These are phyloP conservation scores for Athrips mouffetella DNA, from an alignment of 2,888 invertebrate genomes.

Conservation along the genomic window DNA sequence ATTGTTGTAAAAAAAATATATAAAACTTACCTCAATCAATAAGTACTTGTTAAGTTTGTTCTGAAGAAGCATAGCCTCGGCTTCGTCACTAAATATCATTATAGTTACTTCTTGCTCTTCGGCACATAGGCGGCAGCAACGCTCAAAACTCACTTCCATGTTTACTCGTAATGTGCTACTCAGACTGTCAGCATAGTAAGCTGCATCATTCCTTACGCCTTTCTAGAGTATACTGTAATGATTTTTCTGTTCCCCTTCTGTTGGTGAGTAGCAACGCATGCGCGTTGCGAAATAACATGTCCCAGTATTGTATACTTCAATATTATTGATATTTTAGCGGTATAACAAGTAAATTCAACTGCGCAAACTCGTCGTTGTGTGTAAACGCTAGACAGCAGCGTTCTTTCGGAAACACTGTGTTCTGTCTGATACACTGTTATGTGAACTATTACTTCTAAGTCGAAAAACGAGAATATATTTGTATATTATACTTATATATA, in stretches of 20 bases:
- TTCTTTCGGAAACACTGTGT: too few relatives aligned
- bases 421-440: too few relatives aligned
- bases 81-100: conserved; percentile 82
- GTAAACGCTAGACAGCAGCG: too few relatives aligned
- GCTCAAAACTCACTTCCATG: conserved; percentile 51
- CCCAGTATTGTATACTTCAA: conserved; percentile 46
- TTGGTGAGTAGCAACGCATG: conserved; percentile 48
- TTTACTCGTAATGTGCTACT: too few relatives aligned
- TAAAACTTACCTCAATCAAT: conserved; percentile 77
- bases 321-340: conserved; percentile 43
- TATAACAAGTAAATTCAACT: conserved; percentile 23
- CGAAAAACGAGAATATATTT: too few relatives aligned
- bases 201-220: conserved; percentile 24
- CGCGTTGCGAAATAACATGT: conserved; percentile 48
- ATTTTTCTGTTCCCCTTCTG: conserved; percentile 47
- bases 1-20: background rate
- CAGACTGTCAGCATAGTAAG: conserved; percentile 18
- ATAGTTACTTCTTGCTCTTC: conserved; percentile 78
- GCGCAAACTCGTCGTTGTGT: conserved; percentile 33
- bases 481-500: too few relatives aligned
- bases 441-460: too few relatives aligned
- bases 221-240: conserved; percentile 41
- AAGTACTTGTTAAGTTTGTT: conserved; percentile 84
- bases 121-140: conserved; percentile 82
- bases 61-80: conserved; percentile 80